These are phyloP conservation scores for Psittacula cyanocephala DNA, from an alignment of 2,113 vertebrate genomes.

Conservation along the genomic window DNA sequence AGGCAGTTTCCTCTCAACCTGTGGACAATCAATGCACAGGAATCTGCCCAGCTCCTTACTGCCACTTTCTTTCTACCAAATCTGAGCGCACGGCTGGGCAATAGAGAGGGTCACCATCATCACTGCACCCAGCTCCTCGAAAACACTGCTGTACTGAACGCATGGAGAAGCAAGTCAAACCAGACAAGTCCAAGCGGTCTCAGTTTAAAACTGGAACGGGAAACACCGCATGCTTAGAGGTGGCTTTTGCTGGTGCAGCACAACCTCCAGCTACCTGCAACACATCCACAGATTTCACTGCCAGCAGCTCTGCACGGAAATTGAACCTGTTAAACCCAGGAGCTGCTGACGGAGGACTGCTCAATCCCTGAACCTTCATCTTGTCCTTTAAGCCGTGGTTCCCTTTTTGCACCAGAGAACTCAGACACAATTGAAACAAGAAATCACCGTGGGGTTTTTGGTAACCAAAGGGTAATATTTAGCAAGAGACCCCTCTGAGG, in stretches of 20 bases:
- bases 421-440: background rate
- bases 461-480: background rate
- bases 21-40: background rate
- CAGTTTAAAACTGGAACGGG: background rate
- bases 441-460: rapidly evolving
- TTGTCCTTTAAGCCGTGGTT: background rate
- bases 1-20: background rate
- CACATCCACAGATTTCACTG: background rate
- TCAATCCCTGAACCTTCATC: background rate
- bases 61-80: background rate
- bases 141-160: background rate
- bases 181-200: background rate
- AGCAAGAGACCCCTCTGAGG: background rate
- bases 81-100: background rate
- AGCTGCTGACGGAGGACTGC: background rate
- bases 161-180: background rate
- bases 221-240: background rate
- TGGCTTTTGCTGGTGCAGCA: background rate
- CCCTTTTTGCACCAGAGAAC: background rate
- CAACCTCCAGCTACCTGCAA: background rate
- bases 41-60: background rate
- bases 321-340: background rate
- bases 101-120: background rate
- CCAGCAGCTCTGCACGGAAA: background rate
- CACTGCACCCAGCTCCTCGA: background rate